Percentiles rank a stretch among this genome's conserved stretches.
Conservation (phyloP, 2,888 invertebrate species). For the Aphrophora alni region DNA sequence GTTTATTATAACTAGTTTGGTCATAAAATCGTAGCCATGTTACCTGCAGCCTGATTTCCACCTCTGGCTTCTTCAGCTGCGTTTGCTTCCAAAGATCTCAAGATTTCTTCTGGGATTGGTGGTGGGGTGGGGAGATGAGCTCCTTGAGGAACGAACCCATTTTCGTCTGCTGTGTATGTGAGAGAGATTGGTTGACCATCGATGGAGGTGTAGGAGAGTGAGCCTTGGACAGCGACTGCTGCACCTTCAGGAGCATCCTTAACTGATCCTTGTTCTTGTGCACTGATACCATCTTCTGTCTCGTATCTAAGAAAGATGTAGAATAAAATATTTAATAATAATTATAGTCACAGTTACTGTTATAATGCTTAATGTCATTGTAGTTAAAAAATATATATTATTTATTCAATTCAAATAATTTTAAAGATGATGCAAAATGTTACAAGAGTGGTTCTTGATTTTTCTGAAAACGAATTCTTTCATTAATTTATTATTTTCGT, state of each 20-base stretch:
- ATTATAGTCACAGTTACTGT: too few relatives aligned
- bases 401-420: too few relatives aligned
- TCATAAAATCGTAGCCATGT: too few relatives aligned
- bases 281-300: slow-evolving; percentile 76
- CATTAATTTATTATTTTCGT: too few relatives aligned
- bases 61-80: slow-evolving; percentile 62
- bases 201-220: slow-evolving; percentile 74
- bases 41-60: too few relatives aligned
- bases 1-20: too few relatives aligned
- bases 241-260: slow-evolving; percentile 67
- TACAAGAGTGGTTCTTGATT: too few relatives aligned
- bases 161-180: slow-evolving; percentile 70
- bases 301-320: slow-evolving; percentile 63
- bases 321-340: background rate
- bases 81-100: slow-evolving; percentile 58
- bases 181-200: slow-evolving; percentile 68
- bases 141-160: slow-evolving; percentile 70
- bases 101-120: slow-evolving; percentile 57
- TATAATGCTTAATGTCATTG: too few relatives aligned
- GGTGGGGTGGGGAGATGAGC: slow-evolving; percentile 58
- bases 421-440: too few relatives aligned
- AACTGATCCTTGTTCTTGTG: slow-evolving; percentile 72
- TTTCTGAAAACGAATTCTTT: too few relatives aligned
- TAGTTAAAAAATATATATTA: too few relatives aligned
- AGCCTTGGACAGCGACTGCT: slow-evolving; percentile 65